These are phyloP conservation scores for Phymastichus coffea DNA, from an alignment of 1,140 invertebrate genomes.

Conservation along the genomic window DNA sequence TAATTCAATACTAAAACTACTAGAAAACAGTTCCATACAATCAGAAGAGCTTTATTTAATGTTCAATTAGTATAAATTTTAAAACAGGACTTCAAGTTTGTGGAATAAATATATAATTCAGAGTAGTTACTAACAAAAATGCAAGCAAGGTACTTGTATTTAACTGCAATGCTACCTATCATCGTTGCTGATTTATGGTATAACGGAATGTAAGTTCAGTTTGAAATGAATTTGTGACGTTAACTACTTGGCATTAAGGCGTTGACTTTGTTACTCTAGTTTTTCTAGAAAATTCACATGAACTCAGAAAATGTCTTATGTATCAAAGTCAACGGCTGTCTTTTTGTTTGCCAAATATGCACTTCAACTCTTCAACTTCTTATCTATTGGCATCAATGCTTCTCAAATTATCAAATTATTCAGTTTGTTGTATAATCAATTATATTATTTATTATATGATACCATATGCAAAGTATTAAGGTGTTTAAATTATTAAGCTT, in stretches of 20 bases:
- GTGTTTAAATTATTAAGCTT: too few relatives aligned
- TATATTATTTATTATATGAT: too few relatives aligned
- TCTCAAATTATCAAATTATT: slow-evolving; percentile 9
- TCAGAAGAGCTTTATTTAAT: slow-evolving; percentile 3
- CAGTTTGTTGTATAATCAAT: not conserved
- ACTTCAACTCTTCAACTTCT: not conserved
- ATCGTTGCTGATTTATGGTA: slow-evolving; percentile 50
- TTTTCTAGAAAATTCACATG: not conserved
- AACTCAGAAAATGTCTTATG: slow-evolving; percentile 2
- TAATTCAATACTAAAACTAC: too few relatives aligned
- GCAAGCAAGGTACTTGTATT: slow-evolving; percentile 43
- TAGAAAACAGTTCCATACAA: slow-evolving; percentile 1
- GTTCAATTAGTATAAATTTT: not conserved
- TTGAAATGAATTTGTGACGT: slow-evolving; percentile 11
- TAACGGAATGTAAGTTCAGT: slow-evolving; percentile 50
- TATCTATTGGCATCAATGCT: not conserved
- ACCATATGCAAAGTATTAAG: too few relatives aligned
- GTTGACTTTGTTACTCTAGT: slow-evolving; percentile 10
- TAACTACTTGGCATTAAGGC: slow-evolving; percentile 4
- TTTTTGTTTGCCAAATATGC: slow-evolving; percentile 16
- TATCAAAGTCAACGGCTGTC: slow-evolving; percentile 24
- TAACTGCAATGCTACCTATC: slow-evolving; percentile 45
- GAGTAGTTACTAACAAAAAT: slow-evolving; percentile 47
- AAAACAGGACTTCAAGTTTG: slow-evolving; percentile 4
- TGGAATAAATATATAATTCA: slow-evolving; percentile 2